Percentiles rank a stretch among this genome's conserved stretches.
Evolutionary conservation across 2,797 vertebrate species (phyloP).

Genomic region (Discoglossus pictus): DNA sequence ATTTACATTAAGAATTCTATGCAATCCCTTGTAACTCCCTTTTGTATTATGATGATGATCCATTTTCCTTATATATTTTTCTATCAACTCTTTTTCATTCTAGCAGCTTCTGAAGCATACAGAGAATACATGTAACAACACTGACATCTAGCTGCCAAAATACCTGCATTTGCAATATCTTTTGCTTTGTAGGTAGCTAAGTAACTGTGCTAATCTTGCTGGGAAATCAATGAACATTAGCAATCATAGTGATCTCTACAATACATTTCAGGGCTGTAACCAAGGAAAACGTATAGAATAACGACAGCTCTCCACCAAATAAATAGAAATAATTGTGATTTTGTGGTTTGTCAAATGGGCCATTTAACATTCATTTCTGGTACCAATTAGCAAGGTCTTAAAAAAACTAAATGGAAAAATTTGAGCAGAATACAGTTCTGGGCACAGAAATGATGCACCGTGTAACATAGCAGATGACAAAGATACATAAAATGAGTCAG

Average conservation of each 20-base stretch:
- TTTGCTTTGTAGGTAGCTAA: neutral
- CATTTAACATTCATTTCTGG: no score
- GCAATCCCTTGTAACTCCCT: no score
- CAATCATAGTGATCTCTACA: constrained; percentile 15
- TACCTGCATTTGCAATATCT: neutral
- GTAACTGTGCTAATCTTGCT: constrained; percentile 4
- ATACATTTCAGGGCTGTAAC: neutral
- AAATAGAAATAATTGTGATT: constrained; percentile 7
- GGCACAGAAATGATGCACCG: no score
- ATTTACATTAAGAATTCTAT: no score
- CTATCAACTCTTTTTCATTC: constrained; percentile 3
- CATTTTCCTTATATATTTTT: constrained; percentile 8
- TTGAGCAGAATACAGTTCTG: no score
- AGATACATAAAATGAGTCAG: no score
- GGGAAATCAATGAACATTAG: constrained; percentile 16
- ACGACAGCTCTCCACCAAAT: constrained; percentile 3
- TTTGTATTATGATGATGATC: constrained; percentile 11
- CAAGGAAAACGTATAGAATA: neutral
- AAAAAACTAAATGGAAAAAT: no score
- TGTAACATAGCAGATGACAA: no score
- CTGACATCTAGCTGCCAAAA: constrained; percentile 23
- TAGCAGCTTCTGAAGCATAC: no score
- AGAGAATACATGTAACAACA: constrained; percentile 8
- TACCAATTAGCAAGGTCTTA: no score
- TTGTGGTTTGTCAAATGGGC: neutral